Evolutionary conservation across 2,888 invertebrate genomes (phyloP).

Genomic region (Pristionchus mayeri): DNA sequence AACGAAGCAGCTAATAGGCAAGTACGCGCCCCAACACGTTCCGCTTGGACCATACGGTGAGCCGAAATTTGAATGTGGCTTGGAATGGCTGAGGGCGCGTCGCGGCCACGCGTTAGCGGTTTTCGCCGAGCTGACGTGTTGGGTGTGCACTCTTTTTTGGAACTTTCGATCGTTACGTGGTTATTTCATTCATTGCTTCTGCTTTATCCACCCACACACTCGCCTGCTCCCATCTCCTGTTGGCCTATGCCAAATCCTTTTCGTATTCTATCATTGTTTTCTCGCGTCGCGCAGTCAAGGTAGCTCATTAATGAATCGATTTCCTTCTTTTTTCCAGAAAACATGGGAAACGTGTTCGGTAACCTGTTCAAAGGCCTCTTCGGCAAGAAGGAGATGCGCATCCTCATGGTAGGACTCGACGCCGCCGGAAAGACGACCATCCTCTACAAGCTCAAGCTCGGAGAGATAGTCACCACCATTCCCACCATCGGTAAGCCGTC

Average conservation of each 20-base stretch:
- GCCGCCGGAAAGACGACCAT: constrained; percentile 99
- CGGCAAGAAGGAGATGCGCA: constrained; percentile 99
- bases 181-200: not conserved
- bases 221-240: not conserved
- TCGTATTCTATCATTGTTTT: not conserved
- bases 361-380: constrained; percentile 96
- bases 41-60: not conserved
- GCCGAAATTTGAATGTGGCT: not conserved
- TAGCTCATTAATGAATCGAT: not conserved
- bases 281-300: constrained; percentile 14
- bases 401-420: constrained; percentile 81
- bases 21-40: not conserved
- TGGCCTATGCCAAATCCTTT: not conserved
- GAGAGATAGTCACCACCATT: constrained; percentile 99
- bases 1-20: too few species aligned
- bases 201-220: not conserved
- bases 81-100: constrained; percentile 17
- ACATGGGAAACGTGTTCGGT: constrained; percentile 70
- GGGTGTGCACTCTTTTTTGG: constrained; percentile 34
- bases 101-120: not conserved
- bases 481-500: constrained; percentile 93
- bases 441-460: constrained; percentile 99
- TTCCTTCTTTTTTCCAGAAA: constrained; percentile 27
- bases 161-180: not conserved
- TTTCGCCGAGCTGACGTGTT: constrained; percentile 40